A percentile compares a stretch with the other conserved stretches of the same genome.
These are phyloP conservation scores for Trichonephila clavata DNA, from an alignment of 1,140 invertebrate genomes.

Conservation along the genomic window DNA sequence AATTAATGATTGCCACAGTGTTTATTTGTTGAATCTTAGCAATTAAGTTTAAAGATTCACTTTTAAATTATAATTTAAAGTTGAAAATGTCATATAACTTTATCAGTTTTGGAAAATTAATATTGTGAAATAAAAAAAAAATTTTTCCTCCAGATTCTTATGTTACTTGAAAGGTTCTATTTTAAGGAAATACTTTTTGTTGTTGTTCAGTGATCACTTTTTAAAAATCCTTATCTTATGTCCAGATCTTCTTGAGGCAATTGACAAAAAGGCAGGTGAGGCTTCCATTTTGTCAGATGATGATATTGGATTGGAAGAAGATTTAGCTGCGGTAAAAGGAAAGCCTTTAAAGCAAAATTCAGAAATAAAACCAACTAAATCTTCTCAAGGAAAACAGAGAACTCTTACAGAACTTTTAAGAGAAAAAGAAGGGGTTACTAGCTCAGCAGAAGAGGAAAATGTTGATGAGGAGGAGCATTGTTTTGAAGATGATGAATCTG, in stretches of 20 bases:
- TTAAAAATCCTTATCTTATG: background rate
- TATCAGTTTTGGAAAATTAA: too few species aligned
- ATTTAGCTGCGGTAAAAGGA: slow-evolving; percentile 50
- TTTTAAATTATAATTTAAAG: slow-evolving; percentile 33
- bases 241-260: slow-evolving; percentile 63
- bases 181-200: background rate
- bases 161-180: too few species aligned
- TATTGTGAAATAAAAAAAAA: too few species aligned
- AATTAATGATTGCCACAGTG: too few species aligned
- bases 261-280: slow-evolving; percentile 57
- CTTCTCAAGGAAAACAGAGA: slow-evolving; percentile 49
- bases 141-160: too few species aligned
- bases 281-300: slow-evolving; percentile 41
- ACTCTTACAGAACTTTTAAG: slow-evolving; percentile 68
- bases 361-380: background rate
- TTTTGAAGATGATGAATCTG: slow-evolving; percentile 46
- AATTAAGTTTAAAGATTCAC: slow-evolving; percentile 66
- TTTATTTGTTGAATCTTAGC: slow-evolving; percentile 34
- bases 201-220: background rate
- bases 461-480: slow-evolving; percentile 74
- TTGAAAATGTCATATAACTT: background rate
- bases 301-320: slow-evolving; percentile 68
- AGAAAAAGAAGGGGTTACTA: slow-evolving; percentile 65
- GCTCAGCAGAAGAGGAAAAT: slow-evolving; percentile 77
- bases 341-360: background rate